Conservation (phyloP, 2,888 invertebrate species). For the Volucella inanis region DNA sequence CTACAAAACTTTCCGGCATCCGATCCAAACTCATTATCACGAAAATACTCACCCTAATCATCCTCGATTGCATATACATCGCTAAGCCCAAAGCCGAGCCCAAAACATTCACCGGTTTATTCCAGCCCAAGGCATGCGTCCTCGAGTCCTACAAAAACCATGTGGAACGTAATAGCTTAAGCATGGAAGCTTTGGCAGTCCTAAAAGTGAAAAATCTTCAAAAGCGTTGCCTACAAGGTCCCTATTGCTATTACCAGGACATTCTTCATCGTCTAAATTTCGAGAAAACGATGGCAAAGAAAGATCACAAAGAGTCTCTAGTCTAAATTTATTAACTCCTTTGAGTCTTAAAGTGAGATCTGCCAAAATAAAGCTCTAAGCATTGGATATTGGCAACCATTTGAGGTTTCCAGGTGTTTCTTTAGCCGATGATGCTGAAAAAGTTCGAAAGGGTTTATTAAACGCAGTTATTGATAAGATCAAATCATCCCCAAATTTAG, state of each 20-base stretch:
- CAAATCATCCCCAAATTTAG: slow-evolving; percentile 86
- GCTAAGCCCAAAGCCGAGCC: slow-evolving; percentile 84
- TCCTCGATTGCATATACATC: slow-evolving; percentile 81
- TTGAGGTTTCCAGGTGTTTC: slow-evolving; percentile 27
- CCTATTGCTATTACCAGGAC: no score
- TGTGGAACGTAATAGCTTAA: slow-evolving; percentile 92
- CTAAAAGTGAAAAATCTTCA: slow-evolving; percentile 94
- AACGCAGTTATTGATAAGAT: slow-evolving; percentile 95
- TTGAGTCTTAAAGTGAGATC: slow-evolving; percentile 64
- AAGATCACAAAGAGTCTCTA: slow-evolving; percentile 76
- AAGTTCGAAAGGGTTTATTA: slow-evolving; percentile 89
- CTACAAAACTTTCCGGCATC: slow-evolving; percentile 83
- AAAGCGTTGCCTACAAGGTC: no score
- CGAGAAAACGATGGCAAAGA: no score
- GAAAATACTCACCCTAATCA: slow-evolving; percentile 86
- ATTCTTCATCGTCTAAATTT: no score
- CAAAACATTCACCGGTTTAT: slow-evolving; percentile 89
- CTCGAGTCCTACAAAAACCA: slow-evolving; percentile 89
- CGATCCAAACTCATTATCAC: slow-evolving; percentile 86
- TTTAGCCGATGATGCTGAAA: slow-evolving; percentile 76
- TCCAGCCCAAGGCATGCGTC: slow-evolving; percentile 91
- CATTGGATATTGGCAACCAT: slow-evolving; percentile 63
- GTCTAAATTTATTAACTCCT: slow-evolving; percentile 49
- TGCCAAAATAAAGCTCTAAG: slow-evolving; percentile 65
- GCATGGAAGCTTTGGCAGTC: slow-evolving; percentile 90